Base-by-base conservation (phyloP, 2,888 invertebrate species). In the Dryomyza anilis region DNA sequence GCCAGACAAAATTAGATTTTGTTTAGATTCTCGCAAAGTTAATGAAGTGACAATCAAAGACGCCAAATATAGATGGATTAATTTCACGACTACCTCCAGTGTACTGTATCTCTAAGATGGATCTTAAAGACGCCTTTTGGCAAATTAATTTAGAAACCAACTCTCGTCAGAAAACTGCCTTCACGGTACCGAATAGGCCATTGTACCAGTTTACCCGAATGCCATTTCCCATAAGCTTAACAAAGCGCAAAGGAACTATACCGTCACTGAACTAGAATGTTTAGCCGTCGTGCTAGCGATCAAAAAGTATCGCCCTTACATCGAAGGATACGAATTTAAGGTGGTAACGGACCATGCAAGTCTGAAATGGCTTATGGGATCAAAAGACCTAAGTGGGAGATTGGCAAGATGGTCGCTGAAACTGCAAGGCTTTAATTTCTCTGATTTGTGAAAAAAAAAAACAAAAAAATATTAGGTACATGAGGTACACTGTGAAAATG, bases 41-140 rank as follows among this genome's bases (percentile, higher is more conserved):
- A 61, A 46, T 27, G 52, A 65, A 33, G 25, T 48, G 27, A 21
- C 60, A 27, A 52, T 50, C 43, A 63, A 66, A 59, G 23, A 63
- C 52, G 21, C 12, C 48, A 25, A 6, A 48, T 21, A 46, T 46
- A 4, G 46, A 46, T 23, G 46, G 23, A 7, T 2, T 48, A 1
- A 48, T 48, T 2, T 48, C 23, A 8, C 21, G 48, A 25, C 12
- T 48, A 2, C 48, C 25, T 10, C 25, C 48, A 1, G 48, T 48
- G 2, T 6, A 48, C 4, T 23, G 21, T 48, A 48, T 48, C 1
- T 48, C 25, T 1, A 23, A 48, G 25, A 48, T 48, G 7, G 48
- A 48, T 12, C 61, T 57, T 5, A 50, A 61, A 14, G 36, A 61
- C n/a, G 36, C 50, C 23, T 61, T 61, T 52, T 61, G 52, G 52